Conservation (phyloP, 2,113 vertebrate species). For the Hiodon alosoides region DNA sequence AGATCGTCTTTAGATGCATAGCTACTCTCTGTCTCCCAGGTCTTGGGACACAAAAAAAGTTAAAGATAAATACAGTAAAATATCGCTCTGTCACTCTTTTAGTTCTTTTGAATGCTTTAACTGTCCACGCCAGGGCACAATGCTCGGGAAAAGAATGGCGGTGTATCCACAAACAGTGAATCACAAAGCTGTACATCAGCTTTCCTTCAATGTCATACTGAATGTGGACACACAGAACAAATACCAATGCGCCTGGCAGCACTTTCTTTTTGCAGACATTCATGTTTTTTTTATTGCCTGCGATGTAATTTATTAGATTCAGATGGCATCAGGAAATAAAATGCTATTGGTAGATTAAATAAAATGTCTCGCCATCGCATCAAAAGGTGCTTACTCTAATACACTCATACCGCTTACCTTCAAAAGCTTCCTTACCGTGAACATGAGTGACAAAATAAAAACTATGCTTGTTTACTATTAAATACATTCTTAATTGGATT, state of each 20-base stretch:
- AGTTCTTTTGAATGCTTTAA: slow-evolving; percentile 4
- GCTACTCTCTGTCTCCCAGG: slow-evolving; percentile 42
- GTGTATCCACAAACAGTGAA: too few relatives aligned
- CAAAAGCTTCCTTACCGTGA: background rate
- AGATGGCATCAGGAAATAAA: slow-evolving; percentile 25
- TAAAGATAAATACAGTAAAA: slow-evolving; percentile 59
- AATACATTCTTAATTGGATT: background rate
- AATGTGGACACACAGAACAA: slow-evolving; percentile 3
- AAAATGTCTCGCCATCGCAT: background rate
- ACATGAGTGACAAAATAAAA: background rate
- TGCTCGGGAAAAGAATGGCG: too few relatives aligned
- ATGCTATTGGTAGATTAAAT: slow-evolving; percentile 12
- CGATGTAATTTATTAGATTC: background rate
- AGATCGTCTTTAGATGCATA: slow-evolving; percentile 37
- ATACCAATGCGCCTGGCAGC: slow-evolving; percentile 4
- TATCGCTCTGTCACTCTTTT: slow-evolving; percentile 54
- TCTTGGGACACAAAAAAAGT: slow-evolving; percentile 35
- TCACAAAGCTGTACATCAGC: slow-evolving; percentile 21
- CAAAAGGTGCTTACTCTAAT: background rate
- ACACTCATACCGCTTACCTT: background rate
- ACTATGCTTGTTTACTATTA: background rate
- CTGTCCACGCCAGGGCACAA: too few relatives aligned
- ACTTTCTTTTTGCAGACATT: slow-evolving; percentile 31
- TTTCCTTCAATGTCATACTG: slow-evolving; percentile 34
- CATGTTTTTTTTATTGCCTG: slow-evolving; percentile 39